Percentiles rank a stretch among this genome's conserved stretches.
phyloP scores from a whole-genome alignment of 2,113 vertebrate genomes.

The Cynoglossus semilaevis region DNA sequence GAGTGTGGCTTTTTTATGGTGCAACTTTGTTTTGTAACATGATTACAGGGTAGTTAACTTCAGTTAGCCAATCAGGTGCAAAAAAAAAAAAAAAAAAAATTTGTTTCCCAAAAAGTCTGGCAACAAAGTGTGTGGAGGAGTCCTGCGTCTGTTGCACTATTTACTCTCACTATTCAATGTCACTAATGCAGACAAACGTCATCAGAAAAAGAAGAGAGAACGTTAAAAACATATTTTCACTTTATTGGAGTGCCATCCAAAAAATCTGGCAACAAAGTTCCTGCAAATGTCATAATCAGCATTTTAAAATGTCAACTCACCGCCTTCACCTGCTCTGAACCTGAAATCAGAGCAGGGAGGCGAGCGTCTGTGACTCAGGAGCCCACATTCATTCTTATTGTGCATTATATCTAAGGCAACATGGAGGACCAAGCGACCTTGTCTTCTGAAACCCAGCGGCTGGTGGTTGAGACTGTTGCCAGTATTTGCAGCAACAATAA shows the following conservation, averaged over 20 bases:
- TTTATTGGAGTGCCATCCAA: conserved; percentile 49
- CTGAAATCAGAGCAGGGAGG: conserved; percentile 30
- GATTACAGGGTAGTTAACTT: too few species aligned
- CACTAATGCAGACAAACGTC: too few species aligned
- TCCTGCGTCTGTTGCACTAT: too few species aligned
- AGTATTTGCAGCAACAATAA: conserved; percentile 48
- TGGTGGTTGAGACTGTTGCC: conserved; percentile 51
- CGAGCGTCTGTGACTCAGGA: conserved; percentile 21
- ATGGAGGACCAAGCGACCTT: conserved; percentile 65
- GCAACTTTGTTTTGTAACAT: too few species aligned
- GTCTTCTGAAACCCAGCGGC: conserved; percentile 43
- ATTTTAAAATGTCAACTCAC: conserved; percentile 4
- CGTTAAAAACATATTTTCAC: conserved; percentile 33
- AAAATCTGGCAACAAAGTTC: conserved; percentile 49
- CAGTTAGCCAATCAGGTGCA: too few species aligned
- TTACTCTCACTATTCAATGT: too few species aligned
- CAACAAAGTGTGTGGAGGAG: too few species aligned
- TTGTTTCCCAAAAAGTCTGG: too few species aligned
- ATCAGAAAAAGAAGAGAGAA: conserved; percentile 4
- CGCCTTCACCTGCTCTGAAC: conserved; percentile 38
- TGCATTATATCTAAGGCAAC: conserved; percentile 76
- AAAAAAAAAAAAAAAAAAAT: too few species aligned
- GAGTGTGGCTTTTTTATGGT: too few species aligned
- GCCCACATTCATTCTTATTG: conserved; percentile 67
- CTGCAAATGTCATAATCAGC: conserved; percentile 40